A percentile compares a stretch with the other conserved stretches of the same genome.
Conservation (phyloP, 1,140 invertebrate genomes). For the Papilio glaucus region DNA sequence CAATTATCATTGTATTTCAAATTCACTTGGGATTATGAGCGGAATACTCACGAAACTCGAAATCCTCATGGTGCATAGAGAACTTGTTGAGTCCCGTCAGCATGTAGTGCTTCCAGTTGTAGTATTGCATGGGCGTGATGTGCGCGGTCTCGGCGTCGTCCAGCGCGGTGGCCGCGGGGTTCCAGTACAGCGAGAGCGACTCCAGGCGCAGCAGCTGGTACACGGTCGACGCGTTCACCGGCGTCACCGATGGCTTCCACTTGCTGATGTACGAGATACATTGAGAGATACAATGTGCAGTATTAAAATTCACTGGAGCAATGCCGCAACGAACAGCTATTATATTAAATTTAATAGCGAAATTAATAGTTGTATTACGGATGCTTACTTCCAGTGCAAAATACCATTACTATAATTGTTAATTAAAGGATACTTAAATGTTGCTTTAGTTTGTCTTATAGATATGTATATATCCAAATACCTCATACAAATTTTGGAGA, state of each 20-base stretch:
- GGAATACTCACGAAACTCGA: slow-evolving; percentile 88
- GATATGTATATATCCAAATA: too few relatives aligned
- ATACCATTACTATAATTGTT: too few relatives aligned
- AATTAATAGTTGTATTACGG: too few relatives aligned
- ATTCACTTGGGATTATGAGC: too few relatives aligned
- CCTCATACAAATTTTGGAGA: too few relatives aligned
- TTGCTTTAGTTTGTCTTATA: too few relatives aligned
- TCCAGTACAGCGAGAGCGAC: slow-evolving; percentile 91
- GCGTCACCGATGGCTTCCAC: slow-evolving; percentile 90
- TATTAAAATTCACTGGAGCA: background rate
- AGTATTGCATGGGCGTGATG: slow-evolving; percentile 85
- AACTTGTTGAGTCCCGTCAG: slow-evolving; percentile 89
- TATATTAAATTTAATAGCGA: background rate
- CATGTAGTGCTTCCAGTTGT: slow-evolving; percentile 88
- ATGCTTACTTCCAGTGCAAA: too few relatives aligned
- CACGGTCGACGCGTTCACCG: slow-evolving; percentile 85
- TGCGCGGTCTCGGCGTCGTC: slow-evolving; percentile 76
- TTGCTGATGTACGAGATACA: slow-evolving; percentile 85
- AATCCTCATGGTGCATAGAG: slow-evolving; percentile 87
- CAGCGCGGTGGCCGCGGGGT: slow-evolving; percentile 84
- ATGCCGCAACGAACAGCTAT: background rate
- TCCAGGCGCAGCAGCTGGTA: slow-evolving; percentile 92
- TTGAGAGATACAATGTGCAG: background rate
- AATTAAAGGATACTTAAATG: too few relatives aligned
- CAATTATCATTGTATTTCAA: too few relatives aligned